Base-by-base conservation (phyloP, 1,140 invertebrate genomes). In the Eciton burchellii region DNA sequence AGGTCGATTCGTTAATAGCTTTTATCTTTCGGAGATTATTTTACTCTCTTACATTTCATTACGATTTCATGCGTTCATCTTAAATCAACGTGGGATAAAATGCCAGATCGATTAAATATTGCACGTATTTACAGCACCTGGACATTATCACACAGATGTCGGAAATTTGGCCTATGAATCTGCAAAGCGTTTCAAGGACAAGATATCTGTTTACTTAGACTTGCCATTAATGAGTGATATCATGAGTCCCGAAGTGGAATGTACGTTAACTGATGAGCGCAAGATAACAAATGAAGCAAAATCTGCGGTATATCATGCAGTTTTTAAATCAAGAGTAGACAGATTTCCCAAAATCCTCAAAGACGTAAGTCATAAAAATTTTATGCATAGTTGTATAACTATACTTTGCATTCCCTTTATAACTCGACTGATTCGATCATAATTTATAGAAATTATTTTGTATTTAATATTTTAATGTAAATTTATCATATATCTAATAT, bases 101-200 rank as follows among this genome's bases (percentile, higher is more conserved):
- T n/a, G n/a, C n/a, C n/a, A n/a, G n/a, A n/a, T n/a, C n/a, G n/a
- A n/a, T n/a, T n/a, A n/a, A n/a, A n/a, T n/a, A 62, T 6, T 43
- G 12, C 24, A 62, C 21, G 8, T 14, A 0, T 47, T 77, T 83
- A 19, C 5, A 0, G 60, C 70, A 19, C 86, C 88, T 0, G 43
- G 63, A 9, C 72, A 86, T 59, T 90, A 90, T 19, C 49, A 88
- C 19, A 49, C 63, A 4, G 49, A 52, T 12, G n/a, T 63, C 14
- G 84, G 83, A 26, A 89, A 84, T 59, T 71, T 90, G 11, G 86
- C 84, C 0, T 88, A 82, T 26, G 84, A 88, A 54, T 85, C 83
- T 0, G n/a, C 59, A 35, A 89, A 81, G n/a, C 60, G 63, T 24
- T 84, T 62, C 41, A 79, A 60, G 21, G 62, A 54, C 14, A 45